These are phyloP conservation scores for Phalanger gymnotis DNA, from an alignment of 2,797 vertebrate species.

Conservation along the genomic window DNA sequence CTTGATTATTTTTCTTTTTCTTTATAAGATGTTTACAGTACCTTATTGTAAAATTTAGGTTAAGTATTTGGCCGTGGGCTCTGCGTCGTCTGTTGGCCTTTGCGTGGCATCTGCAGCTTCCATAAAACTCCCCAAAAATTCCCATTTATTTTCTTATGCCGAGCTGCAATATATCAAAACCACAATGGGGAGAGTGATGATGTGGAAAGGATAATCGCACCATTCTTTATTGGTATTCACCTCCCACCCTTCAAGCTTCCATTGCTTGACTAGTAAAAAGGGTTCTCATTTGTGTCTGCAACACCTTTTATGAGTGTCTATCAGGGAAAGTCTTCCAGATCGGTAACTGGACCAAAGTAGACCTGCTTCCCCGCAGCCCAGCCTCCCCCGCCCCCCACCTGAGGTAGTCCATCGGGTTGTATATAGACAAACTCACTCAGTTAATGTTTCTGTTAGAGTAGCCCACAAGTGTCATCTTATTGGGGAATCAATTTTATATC, in stretches of 20 bases:
- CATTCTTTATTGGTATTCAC: not conserved
- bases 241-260: not conserved
- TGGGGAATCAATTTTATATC: constrained; percentile 81
- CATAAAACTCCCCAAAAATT: not conserved
- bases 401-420: not conserved
- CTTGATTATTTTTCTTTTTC: not conserved
- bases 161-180: not conserved
- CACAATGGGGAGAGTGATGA: not conserved
- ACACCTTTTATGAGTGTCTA: not conserved
- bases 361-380: not conserved
- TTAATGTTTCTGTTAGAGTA: constrained; percentile 58
- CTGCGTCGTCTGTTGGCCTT: not conserved
- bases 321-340: not conserved
- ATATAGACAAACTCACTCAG: constrained; percentile 46
- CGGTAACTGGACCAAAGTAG: not conserved
- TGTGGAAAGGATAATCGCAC: not conserved
- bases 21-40: not conserved
- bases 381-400: not conserved
- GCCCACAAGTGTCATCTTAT: constrained; percentile 60
- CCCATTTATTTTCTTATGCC: not conserved
- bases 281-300: not conserved
- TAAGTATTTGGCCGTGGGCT: not conserved
- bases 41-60: not conserved
- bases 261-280: not conserved
- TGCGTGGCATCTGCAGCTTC: not conserved